Evolutionary conservation across 2,113 vertebrate genomes (phyloP).

Genomic region (Oenanthe melanoleuca): DNA sequence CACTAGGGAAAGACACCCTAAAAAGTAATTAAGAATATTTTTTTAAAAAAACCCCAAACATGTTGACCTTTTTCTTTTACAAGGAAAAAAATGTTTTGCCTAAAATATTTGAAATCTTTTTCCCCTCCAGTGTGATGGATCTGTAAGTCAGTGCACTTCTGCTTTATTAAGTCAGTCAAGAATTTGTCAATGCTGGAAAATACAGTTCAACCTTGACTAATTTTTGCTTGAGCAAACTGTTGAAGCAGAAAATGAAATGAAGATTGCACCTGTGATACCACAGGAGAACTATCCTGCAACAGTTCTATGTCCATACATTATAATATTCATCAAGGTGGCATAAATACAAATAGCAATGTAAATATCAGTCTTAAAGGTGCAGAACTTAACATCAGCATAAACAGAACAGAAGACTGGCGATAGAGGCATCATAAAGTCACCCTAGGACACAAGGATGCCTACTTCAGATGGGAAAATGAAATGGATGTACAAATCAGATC

Average conservation of each 20-base stretch:
- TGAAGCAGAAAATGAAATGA: background rate
- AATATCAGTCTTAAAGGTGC: no score
- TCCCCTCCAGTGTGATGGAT: background rate
- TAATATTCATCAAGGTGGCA: background rate
- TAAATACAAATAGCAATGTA: background rate
- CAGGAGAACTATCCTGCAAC: background rate
- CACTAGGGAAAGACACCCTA: background rate
- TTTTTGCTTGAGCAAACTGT: background rate
- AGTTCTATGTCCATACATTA: background rate
- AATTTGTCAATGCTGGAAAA: background rate
- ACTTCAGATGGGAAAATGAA: background rate
- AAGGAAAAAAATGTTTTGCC: background rate
- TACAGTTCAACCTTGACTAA: background rate
- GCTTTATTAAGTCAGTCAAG: background rate
- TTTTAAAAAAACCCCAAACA: background rate
- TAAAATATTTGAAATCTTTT: background rate
- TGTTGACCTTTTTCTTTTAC: background rate
- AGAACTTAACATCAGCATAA: no score
- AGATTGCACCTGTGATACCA: background rate
- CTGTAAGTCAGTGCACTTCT: background rate
- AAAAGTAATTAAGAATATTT: background rate
- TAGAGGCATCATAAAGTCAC: no score
- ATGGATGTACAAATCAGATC: background rate
- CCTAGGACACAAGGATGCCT: background rate
- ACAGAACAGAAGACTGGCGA: no score